These are phyloP conservation scores for Cerastis rubricosa DNA, from an alignment of 2,888 invertebrate genomes.

Conservation along the genomic window DNA sequence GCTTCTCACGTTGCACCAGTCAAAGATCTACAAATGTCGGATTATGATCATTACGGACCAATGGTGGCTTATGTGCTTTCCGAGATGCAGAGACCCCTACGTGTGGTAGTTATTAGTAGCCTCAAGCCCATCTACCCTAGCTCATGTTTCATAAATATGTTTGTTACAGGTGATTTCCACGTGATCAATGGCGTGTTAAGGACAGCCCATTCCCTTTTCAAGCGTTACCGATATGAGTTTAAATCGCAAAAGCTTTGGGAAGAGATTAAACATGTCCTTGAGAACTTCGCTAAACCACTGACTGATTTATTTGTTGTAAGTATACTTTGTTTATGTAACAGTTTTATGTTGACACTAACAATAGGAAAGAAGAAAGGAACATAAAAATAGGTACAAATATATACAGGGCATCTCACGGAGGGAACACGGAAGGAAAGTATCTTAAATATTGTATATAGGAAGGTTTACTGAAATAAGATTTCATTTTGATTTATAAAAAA, in stretches of 20 bases:
- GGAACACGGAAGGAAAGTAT: too few species aligned
- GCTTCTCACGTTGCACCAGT: too few species aligned
- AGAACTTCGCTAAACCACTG: slow-evolving; percentile 97
- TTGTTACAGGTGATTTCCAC: slow-evolving; percentile 95
- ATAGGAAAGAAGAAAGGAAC: too few species aligned
- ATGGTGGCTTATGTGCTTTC: not conserved
- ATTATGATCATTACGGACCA: not conserved
- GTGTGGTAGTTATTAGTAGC: not conserved
- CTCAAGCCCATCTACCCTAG: not conserved
- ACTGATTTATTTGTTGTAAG: slow-evolving; percentile 97
- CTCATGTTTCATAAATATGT: not conserved
- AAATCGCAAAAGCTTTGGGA: slow-evolving; percentile 98
- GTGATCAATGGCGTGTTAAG: slow-evolving; percentile 98
- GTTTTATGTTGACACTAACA: not conserved
- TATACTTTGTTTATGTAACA: slow-evolving; percentile 25
- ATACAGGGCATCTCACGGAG: too few species aligned
- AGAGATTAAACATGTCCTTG: slow-evolving; percentile 99
- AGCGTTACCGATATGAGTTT: slow-evolving; percentile 98
- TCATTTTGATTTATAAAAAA: too few species aligned
- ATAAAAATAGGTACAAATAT: too few species aligned
- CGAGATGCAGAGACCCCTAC: not conserved
- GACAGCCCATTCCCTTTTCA: slow-evolving; percentile 99
- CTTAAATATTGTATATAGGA: too few species aligned
- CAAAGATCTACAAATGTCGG: too few species aligned
- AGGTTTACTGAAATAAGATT: too few species aligned